A percentile compares a stretch with the other conserved stretches of the same genome.
These are phyloP conservation scores for Drosophila kikkawai DNA, from an alignment of 1,140 invertebrate species.

Conservation along the genomic window DNA sequence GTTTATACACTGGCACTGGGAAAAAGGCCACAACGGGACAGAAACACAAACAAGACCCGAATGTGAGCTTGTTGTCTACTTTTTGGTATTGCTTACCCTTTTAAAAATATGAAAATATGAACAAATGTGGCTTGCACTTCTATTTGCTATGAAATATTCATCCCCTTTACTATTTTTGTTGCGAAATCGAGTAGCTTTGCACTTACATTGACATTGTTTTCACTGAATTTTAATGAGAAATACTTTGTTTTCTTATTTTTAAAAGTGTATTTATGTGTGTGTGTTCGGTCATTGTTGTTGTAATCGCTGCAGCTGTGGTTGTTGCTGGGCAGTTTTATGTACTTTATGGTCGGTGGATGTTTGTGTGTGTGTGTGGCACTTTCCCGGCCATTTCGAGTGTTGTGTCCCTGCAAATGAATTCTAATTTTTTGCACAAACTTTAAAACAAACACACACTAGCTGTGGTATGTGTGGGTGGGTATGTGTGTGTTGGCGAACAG, in stretches of 20 bases:
- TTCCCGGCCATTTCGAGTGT: conserved; percentile 56
- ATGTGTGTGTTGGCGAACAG: conserved; percentile 15
- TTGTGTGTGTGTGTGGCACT: conserved; percentile 23
- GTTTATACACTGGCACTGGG: conserved; percentile 43
- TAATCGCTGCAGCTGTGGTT: conserved; percentile 27
- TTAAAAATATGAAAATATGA: not conserved
- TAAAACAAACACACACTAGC: conserved; percentile 39
- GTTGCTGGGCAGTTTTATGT: conserved; percentile 60
- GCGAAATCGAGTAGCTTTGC: not conserved
- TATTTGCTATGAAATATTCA: not conserved
- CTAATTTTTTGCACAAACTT: conserved; percentile 77
- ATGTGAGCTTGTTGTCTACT: too few species aligned
- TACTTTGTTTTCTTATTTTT: conserved; percentile 6
- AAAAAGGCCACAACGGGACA: not conserved
- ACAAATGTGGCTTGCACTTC: not conserved
- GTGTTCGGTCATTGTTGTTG: conserved; percentile 2
- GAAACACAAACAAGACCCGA: not conserved
- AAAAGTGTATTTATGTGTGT: conserved; percentile 20
- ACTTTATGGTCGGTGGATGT: conserved; percentile 25
- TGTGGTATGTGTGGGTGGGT: not conserved
- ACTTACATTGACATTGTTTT: conserved; percentile 13
- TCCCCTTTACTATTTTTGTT: not conserved
- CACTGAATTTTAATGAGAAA: conserved; percentile 9
- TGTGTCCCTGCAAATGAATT: conserved; percentile 74
- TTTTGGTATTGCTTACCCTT: not conserved